A percentile compares a stretch with the other conserved stretches of the same genome.
These are phyloP conservation scores for Zonitis immaculata DNA, from an alignment of 2,888 invertebrate species.

Conservation along the genomic window DNA sequence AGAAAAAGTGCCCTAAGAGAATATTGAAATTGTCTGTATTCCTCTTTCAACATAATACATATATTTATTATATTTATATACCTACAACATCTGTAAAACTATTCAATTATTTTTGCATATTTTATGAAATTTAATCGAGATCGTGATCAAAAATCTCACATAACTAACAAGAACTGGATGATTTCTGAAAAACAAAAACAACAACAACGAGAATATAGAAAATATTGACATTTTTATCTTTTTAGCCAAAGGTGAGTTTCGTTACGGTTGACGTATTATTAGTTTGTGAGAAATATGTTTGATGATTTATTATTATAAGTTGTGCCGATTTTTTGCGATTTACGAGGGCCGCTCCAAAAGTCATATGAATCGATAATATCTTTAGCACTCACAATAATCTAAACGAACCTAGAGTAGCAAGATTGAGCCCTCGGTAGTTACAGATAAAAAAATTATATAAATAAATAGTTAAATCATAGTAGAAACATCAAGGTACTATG, in stretches of 20 bases:
- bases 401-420: too few species aligned
- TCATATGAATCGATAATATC: too few species aligned
- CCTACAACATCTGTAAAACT: slow-evolving; percentile 1
- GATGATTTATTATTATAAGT: neutral
- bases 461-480: too few species aligned
- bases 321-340: too few species aligned
- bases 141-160: slow-evolving; percentile 1
- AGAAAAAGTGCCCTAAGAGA: neutral
- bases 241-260: neutral
- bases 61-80: too few species aligned
- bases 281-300: neutral
- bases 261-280: neutral
- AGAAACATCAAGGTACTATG: too few species aligned
- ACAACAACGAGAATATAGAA: neutral
- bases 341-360: too few species aligned
- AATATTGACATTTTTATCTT: slow-evolving; percentile 1
- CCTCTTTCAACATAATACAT: neutral
- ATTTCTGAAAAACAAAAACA: neutral
- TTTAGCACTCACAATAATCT: too few species aligned
- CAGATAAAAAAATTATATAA: too few species aligned
- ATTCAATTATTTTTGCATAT: slow-evolving; percentile 6
- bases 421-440: too few species aligned
- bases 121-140: slow-evolving; percentile 5
- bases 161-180: slow-evolving; percentile 1
- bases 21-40: slow-evolving; percentile 6